Base-by-base conservation (phyloP, 2,113 vertebrate species). In the Chascanopsetta lugubris region DNA sequence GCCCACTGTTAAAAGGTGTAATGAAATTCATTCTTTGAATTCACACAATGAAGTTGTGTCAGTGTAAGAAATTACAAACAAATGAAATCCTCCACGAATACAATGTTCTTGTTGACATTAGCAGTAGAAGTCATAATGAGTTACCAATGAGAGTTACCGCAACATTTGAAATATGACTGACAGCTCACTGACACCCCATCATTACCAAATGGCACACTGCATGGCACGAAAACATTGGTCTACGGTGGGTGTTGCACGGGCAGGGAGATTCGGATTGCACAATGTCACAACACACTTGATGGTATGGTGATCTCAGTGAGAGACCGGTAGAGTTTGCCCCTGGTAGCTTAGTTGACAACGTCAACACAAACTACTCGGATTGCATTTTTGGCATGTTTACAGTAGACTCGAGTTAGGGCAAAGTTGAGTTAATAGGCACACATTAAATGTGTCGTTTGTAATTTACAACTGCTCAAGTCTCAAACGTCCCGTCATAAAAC, bases 331-430 rank as follows among this genome's bases (percentile, higher is more conserved):
- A 7, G 38, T 6, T 42, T 15, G 17, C 15, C 6, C 17, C 2
- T n/a, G 38, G 6, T 17, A 42, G 6, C 38, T 17, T 42, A 17
- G 38, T 42, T 26, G 42, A 25, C 38, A 40, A 32, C 27, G 29
- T 51, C 29, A 66, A 57, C 63, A 65, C 43, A 13, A 48, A 53
- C 38, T 43, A 36, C 36, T 69, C 21, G 26, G 26, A 29, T 60
- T 56, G 71, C 34, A n/a, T n/a, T 34, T n/a, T 2, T 8, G 11
- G 5, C 18, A 25, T 73, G 61, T 67, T 76, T 79, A 68, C 66
- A 18, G 34, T 27, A 30, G 40, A 26, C 13, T 54, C 26, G 7
- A 15, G 10, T 25, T n/a, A 36, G 20, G 18, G 13, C 54, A n/a
- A 54, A 62, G 46, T 43, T 60, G 45, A 12, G 21, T 48, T 72